Evolutionary conservation across 1,140 invertebrate species (phyloP).

Genomic region (Diplogasteroides magnus): DNA sequence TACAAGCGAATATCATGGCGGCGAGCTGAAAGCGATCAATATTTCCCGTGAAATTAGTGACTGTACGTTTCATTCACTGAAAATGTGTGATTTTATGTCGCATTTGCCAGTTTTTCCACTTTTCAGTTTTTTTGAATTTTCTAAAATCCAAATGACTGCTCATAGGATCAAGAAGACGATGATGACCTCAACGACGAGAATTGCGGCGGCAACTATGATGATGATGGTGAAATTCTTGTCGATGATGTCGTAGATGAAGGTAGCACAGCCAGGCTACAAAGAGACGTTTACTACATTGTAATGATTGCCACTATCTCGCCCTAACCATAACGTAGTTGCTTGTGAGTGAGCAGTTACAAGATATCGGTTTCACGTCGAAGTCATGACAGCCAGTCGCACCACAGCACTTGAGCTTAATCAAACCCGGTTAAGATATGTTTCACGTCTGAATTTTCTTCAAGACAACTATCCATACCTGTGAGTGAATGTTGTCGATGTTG

Average conservation of each 20-base stretch:
- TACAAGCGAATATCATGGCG: constrained; percentile 24
- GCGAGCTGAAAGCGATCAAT: constrained; percentile 12
- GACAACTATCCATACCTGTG: neutral
- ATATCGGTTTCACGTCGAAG: constrained; percentile 7
- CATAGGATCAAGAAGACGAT: too few species aligned
- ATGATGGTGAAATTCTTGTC: constrained; percentile 18
- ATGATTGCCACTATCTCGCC: neutral
- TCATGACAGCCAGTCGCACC: constrained; percentile 19
- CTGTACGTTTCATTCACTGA: too few species aligned
- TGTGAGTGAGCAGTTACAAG: constrained; percentile 2
- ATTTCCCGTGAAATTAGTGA: too few species aligned
- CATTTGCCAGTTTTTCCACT: too few species aligned
- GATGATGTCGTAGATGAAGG: constrained; percentile 7
- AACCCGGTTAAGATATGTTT: neutral
- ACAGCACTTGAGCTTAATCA: constrained; percentile 17
- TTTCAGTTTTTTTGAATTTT: too few species aligned
- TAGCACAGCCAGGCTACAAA: constrained; percentile 23
- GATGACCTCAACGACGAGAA: constrained; percentile 22
- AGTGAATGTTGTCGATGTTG: constrained; percentile 13
- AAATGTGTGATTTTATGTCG: too few species aligned
- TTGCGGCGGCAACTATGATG: constrained; percentile 11
- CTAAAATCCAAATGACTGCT: too few species aligned
- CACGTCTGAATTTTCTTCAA: neutral
- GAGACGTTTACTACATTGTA: constrained; percentile 5
- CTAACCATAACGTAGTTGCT: neutral